Conservation (phyloP, 2,888 invertebrate genomes). For the Ophion costatus region DNA sequence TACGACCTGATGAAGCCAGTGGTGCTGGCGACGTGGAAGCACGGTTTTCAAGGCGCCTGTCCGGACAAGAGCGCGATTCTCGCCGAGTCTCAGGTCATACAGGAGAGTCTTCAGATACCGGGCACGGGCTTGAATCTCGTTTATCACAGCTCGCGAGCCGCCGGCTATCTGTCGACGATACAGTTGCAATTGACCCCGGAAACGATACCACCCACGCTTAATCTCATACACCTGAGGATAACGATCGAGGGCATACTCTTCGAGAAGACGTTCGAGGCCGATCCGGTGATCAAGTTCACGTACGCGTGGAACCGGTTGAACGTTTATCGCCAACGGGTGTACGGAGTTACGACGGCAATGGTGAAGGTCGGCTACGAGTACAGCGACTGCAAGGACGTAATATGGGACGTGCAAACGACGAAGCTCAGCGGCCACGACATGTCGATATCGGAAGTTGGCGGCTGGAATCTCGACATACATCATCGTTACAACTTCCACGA, state of each 20-base stretch:
- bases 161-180: slow-evolving; percentile 96
- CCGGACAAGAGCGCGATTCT: slow-evolving; percentile 95
- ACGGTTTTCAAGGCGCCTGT: slow-evolving; percentile 97
- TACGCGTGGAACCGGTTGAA: slow-evolving; percentile 99
- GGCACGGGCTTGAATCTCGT: slow-evolving; percentile 98
- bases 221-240: slow-evolving; percentile 95
- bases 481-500: slow-evolving; percentile 99
- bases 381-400: slow-evolving; percentile 94
- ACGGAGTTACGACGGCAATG: slow-evolving; percentile 97
- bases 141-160: slow-evolving; percentile 97
- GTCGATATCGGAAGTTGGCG: slow-evolving; percentile 98
- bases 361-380: slow-evolving; percentile 99
- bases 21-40: slow-evolving; percentile 96
- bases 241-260: slow-evolving; percentile 97
- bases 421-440: slow-evolving; percentile 98
- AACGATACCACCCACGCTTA: slow-evolving; percentile 90
- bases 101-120: slow-evolving; percentile 97
- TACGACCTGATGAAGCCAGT: slow-evolving; percentile 97
- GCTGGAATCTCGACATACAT: slow-evolving; percentile 99
- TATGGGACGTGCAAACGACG: slow-evolving; percentile 98
- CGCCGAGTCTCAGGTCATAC: slow-evolving; percentile 96
- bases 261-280: slow-evolving; percentile 97
- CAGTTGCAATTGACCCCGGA: slow-evolving; percentile 96
- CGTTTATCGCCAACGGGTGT: slow-evolving; percentile 97
- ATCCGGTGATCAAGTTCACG: slow-evolving; percentile 97